A percentile compares a stretch with the other conserved stretches of the same genome.
phyloP scores from a whole-genome alignment of 2,888 invertebrate species.

The Nymphalis c-album region DNA sequence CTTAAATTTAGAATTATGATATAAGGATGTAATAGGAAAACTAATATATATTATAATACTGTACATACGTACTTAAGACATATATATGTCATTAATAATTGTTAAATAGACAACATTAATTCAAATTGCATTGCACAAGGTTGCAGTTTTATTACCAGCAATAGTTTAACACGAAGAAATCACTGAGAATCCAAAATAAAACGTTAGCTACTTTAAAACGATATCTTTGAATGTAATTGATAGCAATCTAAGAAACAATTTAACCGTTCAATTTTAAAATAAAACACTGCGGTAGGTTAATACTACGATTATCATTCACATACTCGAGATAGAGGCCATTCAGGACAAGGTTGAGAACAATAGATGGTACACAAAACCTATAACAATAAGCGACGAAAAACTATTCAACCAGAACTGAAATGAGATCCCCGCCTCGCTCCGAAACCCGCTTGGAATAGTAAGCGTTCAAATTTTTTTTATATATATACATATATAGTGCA shows the following conservation, averaged over 20 bases:
- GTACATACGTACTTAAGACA: too few relatives aligned
- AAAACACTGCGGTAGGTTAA: constrained; percentile 19
- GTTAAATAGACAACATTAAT: too few relatives aligned
- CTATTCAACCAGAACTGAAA: constrained; percentile 37
- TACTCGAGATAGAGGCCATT: constrained; percentile 41
- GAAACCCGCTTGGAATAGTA: constrained; percentile 35
- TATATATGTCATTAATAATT: too few relatives aligned
- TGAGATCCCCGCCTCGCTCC: constrained; percentile 29
- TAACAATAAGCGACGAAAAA: constrained; percentile 43
- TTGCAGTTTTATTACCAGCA: neutral
- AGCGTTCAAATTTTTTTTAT: constrained; percentile 26
- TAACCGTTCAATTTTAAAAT: constrained; percentile 7
- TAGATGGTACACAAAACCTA: constrained; percentile 45
- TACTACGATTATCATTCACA: constrained; percentile 45
- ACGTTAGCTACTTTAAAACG: neutral
- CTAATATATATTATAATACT: too few relatives aligned
- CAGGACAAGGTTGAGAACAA: constrained; percentile 50
- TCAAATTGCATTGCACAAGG: too few relatives aligned
- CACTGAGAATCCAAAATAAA: neutral
- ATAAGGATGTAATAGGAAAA: too few relatives aligned
- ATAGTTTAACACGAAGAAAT: neutral
- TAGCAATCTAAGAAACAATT: constrained; percentile 3
- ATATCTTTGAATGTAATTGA: constrained; percentile 10
- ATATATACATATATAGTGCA: constrained; percentile 30
- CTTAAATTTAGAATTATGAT: too few relatives aligned